Conservation (phyloP, 2,888 invertebrate genomes). For the Macropis europaea region DNA sequence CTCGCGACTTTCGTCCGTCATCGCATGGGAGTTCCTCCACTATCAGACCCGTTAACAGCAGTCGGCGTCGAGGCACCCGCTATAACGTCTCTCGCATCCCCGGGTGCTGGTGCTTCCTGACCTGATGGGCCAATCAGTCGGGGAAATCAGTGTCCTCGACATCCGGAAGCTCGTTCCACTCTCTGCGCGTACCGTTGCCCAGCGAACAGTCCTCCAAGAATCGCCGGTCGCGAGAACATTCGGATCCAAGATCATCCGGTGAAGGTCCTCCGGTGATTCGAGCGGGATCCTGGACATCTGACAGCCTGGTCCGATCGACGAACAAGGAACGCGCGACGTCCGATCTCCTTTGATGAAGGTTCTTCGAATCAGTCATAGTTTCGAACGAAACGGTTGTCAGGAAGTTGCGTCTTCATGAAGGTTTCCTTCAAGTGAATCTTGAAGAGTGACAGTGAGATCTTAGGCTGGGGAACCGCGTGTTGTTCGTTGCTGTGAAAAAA, state of each 20-base stretch:
- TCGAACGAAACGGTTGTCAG: neutral
- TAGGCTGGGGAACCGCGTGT: no score
- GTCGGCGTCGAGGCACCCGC: constrained; percentile 75
- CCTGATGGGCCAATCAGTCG: constrained; percentile 58
- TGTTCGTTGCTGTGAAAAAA: no score
- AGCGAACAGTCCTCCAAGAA: neutral
- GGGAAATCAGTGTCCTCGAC: constrained; percentile 61
- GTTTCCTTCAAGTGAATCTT: neutral
- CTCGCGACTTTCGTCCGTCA: constrained; percentile 71
- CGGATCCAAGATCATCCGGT: no score
- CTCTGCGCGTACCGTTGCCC: constrained; percentile 10
- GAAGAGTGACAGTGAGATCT: constrained; percentile 29
- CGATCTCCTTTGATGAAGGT: no score
- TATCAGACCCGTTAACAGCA: constrained; percentile 77
- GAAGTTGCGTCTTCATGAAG: constrained; percentile 8
- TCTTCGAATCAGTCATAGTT: no score
- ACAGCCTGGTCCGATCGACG: no score
- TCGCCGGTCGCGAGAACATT: no score
- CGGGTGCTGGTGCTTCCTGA: constrained; percentile 59
- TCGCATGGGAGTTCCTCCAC: constrained; percentile 70
- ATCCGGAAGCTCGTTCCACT: constrained; percentile 32
- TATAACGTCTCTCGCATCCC: constrained; percentile 70
- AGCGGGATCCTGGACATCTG: neutral
- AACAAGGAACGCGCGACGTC: no score
- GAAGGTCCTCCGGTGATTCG: no score